Percentiles rank a stretch among this genome's conserved stretches.
These are phyloP conservation scores for Cryptophagus acutangulus DNA, from an alignment of 2,888 invertebrate species.

Conservation along the genomic window DNA sequence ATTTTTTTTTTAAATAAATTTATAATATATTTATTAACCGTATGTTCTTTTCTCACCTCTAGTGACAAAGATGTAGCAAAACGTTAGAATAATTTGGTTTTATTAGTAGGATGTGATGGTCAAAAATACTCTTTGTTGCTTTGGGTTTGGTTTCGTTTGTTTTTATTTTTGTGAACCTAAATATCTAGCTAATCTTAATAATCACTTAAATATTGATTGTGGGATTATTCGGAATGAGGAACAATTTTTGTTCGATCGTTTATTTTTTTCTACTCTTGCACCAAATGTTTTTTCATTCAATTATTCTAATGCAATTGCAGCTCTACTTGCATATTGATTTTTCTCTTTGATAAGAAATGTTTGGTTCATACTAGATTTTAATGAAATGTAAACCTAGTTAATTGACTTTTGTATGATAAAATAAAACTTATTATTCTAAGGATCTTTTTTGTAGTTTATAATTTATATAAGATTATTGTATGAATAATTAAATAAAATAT, in stretches of 20 bases:
- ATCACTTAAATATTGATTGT: too few relatives aligned
- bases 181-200: too few relatives aligned
- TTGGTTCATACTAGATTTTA: slow-evolving; percentile 11
- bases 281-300: slow-evolving; percentile 8
- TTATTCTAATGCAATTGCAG: neutral
- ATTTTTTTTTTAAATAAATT: neutral
- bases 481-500: slow-evolving; percentile 11
- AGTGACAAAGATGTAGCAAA: too few relatives aligned
- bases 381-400: slow-evolving; percentile 12
- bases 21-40: neutral
- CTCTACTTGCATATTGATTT: slow-evolving; percentile 8
- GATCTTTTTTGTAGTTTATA: slow-evolving; percentile 31
- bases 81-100: too few relatives aligned
- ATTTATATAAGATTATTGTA: slow-evolving; percentile 33
- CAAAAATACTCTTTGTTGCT: too few relatives aligned
- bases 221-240: too few relatives aligned
- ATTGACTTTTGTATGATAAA: slow-evolving; percentile 24
- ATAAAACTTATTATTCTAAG: slow-evolving; percentile 20
- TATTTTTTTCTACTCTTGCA: slow-evolving; percentile 8
- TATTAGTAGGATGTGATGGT: too few relatives aligned
- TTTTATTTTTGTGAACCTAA: too few relatives aligned
- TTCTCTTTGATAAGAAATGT: slow-evolving; percentile 6
- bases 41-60: too few relatives aligned
- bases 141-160: too few relatives aligned
- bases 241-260: neutral